A percentile compares a stretch with the other conserved stretches of the same genome.
These are phyloP conservation scores for Australoheros scitulus DNA, from an alignment of 2,113 vertebrate species.

Conservation along the genomic window DNA sequence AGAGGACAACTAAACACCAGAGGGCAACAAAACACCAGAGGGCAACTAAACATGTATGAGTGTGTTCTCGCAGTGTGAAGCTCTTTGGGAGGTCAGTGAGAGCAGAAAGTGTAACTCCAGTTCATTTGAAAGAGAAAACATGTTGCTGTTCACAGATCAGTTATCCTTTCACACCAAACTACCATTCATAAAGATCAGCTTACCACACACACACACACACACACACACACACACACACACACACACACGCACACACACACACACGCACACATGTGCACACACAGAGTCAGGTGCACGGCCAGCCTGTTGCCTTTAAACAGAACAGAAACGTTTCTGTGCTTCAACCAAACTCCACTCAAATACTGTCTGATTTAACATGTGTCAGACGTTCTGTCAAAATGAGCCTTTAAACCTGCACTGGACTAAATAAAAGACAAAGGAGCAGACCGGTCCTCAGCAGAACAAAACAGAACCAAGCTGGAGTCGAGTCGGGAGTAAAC, in stretches of 20 bases:
- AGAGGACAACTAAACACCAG: no score
- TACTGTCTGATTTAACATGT: background rate
- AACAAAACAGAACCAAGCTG: background rate
- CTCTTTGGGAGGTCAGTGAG: no score
- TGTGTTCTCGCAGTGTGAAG: background rate
- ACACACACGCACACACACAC: background rate
- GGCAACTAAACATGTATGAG: no score
- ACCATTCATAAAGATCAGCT: constrained; percentile 35
- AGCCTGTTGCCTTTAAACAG: background rate
- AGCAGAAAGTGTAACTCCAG: no score
- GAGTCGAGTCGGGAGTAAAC: background rate
- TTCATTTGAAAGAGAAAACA: background rate
- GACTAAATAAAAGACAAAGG: background rate
- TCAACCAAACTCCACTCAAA: background rate
- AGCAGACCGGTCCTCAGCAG: background rate
- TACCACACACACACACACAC: background rate
- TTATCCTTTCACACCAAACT: constrained; percentile 14
- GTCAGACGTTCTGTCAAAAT: background rate
- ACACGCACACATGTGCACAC: background rate
- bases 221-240: background rate
- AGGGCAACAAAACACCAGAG: no score
- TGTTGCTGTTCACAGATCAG: constrained; percentile 17
- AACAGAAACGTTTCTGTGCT: background rate
- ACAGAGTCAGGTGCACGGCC: background rate
- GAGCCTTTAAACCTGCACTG: background rate